Evolutionary conservation across 2,113 vertebrate species (phyloP).

Genomic region (Lethenteron reissneri): DNA sequence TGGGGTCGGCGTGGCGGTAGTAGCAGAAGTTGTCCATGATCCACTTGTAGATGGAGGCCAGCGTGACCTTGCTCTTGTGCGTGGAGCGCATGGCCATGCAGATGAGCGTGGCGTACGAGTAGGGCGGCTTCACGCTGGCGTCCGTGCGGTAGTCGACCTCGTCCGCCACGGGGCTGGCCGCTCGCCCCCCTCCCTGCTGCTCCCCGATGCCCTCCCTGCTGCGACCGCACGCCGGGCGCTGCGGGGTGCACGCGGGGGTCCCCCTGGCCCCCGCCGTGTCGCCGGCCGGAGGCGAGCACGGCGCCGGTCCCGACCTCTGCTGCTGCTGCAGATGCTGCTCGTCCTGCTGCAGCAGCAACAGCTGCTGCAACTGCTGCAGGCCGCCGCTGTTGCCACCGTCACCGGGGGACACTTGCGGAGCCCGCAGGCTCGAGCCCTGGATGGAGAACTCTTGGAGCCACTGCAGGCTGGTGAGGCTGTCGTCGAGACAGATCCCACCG

Average conservation of each 20-base stretch:
- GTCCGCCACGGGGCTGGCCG: slow-evolving; percentile 31
- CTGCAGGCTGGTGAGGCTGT: slow-evolving; percentile 77
- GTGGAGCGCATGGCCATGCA: slow-evolving; percentile 91
- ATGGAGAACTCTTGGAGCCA: slow-evolving; percentile 88
- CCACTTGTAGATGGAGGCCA: slow-evolving; percentile 85
- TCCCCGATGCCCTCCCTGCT: slow-evolving; percentile 22
- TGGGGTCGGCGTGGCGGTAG: slow-evolving; percentile 67
- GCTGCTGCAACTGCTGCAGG: no score
- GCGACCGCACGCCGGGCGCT: slow-evolving; percentile 53
- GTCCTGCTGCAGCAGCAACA: no score
- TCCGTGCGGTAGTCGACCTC: slow-evolving; percentile 70
- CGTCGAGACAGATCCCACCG: slow-evolving; percentile 26
- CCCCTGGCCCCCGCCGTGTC: slow-evolving; percentile 47
- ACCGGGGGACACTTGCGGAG: no score
- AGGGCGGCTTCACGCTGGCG: slow-evolving; percentile 53
- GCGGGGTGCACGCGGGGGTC: slow-evolving; percentile 48
- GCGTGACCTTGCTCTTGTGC: slow-evolving; percentile 59
- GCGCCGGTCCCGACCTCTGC: slow-evolving; percentile 15
- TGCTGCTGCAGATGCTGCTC: neutral
- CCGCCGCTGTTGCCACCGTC: no score
- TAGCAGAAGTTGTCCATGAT: slow-evolving; percentile 95
- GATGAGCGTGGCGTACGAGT: slow-evolving; percentile 76
- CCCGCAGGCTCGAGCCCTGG: neutral
- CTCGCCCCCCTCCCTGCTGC: slow-evolving; percentile 20
- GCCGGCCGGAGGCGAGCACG: slow-evolving; percentile 49